Evolutionary conservation across 2,113 vertebrate species (phyloP).

Genomic region (Mirza zaza): DNA sequence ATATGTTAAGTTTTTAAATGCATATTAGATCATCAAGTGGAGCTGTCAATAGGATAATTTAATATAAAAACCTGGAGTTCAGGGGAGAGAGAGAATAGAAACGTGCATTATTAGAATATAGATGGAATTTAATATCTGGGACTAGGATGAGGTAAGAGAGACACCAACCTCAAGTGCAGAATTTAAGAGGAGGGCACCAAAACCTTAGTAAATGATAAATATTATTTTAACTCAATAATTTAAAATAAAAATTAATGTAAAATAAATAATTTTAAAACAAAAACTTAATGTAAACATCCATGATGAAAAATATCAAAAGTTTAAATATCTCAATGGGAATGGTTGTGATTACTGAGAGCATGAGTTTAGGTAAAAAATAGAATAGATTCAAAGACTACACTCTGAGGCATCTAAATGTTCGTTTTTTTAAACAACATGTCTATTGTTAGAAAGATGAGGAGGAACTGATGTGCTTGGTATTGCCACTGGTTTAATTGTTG

Average conservation of each 20-base stretch:
- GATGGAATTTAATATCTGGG: background rate
- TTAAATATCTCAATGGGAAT: background rate
- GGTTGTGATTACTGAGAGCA: background rate
- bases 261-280: background rate
- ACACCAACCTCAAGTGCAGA: background rate
- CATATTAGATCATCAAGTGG: background rate
- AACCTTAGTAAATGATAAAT: background rate
- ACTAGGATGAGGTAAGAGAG: background rate
- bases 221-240: background rate
- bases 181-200: background rate
- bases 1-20: background rate
- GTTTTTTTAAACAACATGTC: background rate
- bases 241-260: background rate
- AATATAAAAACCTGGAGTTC: background rate
- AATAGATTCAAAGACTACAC: background rate
- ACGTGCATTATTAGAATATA: background rate
- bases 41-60: background rate
- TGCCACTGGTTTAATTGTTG: background rate
- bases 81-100: background rate
- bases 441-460: background rate
- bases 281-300: background rate
- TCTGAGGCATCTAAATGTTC: background rate
- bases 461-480: background rate
- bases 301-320: background rate
- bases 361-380: background rate